Conservation (phyloP, 2,113 vertebrate species). For the Loxodonta africana region DNA sequence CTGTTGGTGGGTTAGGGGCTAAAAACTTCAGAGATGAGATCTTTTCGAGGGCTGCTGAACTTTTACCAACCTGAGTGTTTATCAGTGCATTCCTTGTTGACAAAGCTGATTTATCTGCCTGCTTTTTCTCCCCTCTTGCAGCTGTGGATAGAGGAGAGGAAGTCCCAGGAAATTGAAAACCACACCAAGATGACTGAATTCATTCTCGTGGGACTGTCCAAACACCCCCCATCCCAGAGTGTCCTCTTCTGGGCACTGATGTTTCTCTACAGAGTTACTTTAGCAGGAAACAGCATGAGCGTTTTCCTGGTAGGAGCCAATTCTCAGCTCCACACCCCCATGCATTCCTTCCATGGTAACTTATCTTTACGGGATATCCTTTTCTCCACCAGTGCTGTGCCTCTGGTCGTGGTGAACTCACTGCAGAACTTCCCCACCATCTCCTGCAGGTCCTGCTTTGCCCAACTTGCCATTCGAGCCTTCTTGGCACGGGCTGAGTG, state of each 20-base stretch:
- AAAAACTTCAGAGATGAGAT: not conserved
- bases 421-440: constrained; percentile 58
- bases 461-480: constrained; percentile 40
- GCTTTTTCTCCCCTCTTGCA: constrained; percentile 2
- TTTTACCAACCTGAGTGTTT: not conserved
- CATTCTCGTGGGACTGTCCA: constrained; percentile 64
- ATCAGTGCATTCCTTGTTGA: not conserved
- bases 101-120: not conserved
- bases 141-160: constrained; percentile 50
- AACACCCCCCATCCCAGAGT: constrained; percentile 28
- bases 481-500: constrained; percentile 58
- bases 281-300: constrained; percentile 58
- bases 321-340: constrained; percentile 41
- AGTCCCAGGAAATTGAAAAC: constrained; percentile 64
- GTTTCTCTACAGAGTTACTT: constrained; percentile 45
- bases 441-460: constrained; percentile 51
- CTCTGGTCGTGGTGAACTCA: constrained; percentile 7
- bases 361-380: constrained; percentile 64
- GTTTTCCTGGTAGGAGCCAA: constrained; percentile 49
- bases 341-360: constrained; percentile 65
- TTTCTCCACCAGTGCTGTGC: constrained; percentile 56
- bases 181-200: constrained; percentile 62
- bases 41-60: not conserved
- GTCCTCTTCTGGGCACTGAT: constrained; percentile 54
- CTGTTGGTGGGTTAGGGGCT: not conserved